Evolutionary conservation across 2,888 invertebrate genomes (phyloP).

Genomic region (Eilema caniola): DNA sequence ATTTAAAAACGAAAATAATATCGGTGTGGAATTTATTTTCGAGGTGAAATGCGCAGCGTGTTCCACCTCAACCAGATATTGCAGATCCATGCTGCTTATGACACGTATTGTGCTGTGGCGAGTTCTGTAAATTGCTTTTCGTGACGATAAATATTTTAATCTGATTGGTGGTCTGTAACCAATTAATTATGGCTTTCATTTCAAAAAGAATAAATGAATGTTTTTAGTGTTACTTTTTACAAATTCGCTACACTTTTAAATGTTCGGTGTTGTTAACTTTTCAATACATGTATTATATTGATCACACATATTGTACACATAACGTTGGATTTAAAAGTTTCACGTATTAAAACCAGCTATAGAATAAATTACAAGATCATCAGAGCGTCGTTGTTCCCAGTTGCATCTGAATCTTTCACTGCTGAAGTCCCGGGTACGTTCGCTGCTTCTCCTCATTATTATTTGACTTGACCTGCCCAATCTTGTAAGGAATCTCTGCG

Average conservation of each 20-base stretch:
- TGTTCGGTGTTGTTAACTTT: not conserved
- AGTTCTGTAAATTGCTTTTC: constrained; percentile 84
- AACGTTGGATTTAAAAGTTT: not conserved
- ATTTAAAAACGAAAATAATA: constrained; percentile 58
- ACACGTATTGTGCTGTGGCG: constrained; percentile 81
- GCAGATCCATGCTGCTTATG: constrained; percentile 78
- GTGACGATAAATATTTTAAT: constrained; percentile 85
- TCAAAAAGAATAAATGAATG: constrained; percentile 51
- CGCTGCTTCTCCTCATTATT: too few relatives aligned
- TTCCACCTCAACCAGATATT: constrained; percentile 76
- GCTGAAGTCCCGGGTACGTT: too few relatives aligned
- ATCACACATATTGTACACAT: too few relatives aligned
- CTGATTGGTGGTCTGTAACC: constrained; percentile 82
- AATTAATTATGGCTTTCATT: constrained; percentile 82
- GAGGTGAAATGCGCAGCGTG: constrained; percentile 67
- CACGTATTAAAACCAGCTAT: not conserved
- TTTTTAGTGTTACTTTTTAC: not conserved
- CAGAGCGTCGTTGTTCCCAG: too few relatives aligned
- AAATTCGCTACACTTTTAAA: not conserved
- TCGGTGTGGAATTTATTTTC: constrained; percentile 62
- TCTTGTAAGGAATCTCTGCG: too few relatives aligned
- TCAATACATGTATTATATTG: not conserved
- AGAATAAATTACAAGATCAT: too few relatives aligned
- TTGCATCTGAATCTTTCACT: too few relatives aligned
- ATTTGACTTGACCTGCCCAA: too few relatives aligned